Base-by-base conservation (phyloP, 2,113 vertebrate genomes). In the Zapus hudsonius region DNA sequence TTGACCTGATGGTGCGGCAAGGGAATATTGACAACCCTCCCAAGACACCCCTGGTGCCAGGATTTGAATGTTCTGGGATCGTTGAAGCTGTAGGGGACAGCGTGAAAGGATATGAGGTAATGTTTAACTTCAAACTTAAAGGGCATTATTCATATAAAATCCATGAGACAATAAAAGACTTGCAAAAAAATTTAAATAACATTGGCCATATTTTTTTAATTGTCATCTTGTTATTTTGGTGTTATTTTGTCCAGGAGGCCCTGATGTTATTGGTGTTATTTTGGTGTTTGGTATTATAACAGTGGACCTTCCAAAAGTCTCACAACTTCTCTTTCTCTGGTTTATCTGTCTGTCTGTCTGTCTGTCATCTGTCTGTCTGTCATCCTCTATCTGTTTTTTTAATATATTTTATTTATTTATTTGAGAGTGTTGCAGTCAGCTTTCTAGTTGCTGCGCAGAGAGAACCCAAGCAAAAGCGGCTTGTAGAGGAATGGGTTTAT, bases 1-100 rank as follows among this genome's bases (percentile, higher is more conserved):
- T 99, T 95, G 99, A 99, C 97, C 97, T 99, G 98, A 99, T 99
- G 99, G 99, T 99, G 59, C 98, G 99, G 87, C 99, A 99, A 97
- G 99, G 99, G 75, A 99, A 99, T 59, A 99, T 99, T 0, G 99
- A 99, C 96, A 99, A 99, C 96, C 99, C 99, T 93, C 99, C 99
- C 0, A 99, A 99, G 98, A 99, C 99, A 0, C 99, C 99, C 0
- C 97, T 99, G 79, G 98, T 99, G 86, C 99, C 99, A 84, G 99
- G 99, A 31, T 99, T 99, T 97, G 99, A 99, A 93, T 99, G 99
- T 93, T 99, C 99, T 95, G 99, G 99, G 96, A 99, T 99, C 94
- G 98, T 99, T 31, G 99, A 99, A 98, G 98, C 99, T 79, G 96
- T 99, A 94, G 99, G 99, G 92, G 99, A 98, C 95, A 99, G 98